Evolutionary conservation across 1,140 invertebrate species (phyloP).

Genomic region (Drosophila tropicalis): DNA sequence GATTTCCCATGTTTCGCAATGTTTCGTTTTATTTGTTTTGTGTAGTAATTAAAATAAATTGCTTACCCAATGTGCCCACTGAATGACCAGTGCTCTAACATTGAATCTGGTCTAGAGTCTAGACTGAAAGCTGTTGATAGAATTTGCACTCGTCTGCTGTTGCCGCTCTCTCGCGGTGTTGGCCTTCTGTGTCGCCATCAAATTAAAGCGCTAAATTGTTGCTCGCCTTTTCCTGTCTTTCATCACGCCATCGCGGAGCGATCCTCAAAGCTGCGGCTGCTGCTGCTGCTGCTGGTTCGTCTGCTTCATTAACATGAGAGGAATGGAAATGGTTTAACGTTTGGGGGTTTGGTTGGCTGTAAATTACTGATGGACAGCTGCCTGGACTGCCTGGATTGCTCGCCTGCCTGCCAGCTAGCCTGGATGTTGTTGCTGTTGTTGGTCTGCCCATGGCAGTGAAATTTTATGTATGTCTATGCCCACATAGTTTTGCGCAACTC

Average conservation of each 20-base stretch:
- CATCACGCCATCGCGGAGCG: constrained; percentile 57
- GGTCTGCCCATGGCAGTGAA: constrained; percentile 60
- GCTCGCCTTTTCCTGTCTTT: constrained; percentile 77
- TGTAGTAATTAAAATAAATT: constrained; percentile 77
- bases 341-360: constrained; percentile 33
- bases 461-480: constrained; percentile 62
- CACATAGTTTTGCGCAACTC: constrained; percentile 10
- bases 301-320: constrained; percentile 72
- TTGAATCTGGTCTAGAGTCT: constrained; percentile 47
- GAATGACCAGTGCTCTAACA: constrained; percentile 34
- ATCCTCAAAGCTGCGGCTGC: neutral
- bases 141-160: constrained; percentile 54
- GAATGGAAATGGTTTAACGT: neutral
- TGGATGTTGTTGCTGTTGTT: constrained; percentile 9
- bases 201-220: constrained; percentile 81
- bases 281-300: constrained; percentile 14
- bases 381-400: constrained; percentile 3
- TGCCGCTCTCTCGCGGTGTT: constrained; percentile 16
- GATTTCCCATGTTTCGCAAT: constrained; percentile 67
- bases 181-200: constrained; percentile 55
- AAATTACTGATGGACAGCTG: constrained; percentile 59
- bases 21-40: constrained; percentile 20
- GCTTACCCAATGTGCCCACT: constrained; percentile 38
- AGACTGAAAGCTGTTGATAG: constrained; percentile 54
- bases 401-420: neutral